phyloP scores from a whole-genome alignment of 2,113 vertebrate genomes.

The Amphiprion percula region DNA sequence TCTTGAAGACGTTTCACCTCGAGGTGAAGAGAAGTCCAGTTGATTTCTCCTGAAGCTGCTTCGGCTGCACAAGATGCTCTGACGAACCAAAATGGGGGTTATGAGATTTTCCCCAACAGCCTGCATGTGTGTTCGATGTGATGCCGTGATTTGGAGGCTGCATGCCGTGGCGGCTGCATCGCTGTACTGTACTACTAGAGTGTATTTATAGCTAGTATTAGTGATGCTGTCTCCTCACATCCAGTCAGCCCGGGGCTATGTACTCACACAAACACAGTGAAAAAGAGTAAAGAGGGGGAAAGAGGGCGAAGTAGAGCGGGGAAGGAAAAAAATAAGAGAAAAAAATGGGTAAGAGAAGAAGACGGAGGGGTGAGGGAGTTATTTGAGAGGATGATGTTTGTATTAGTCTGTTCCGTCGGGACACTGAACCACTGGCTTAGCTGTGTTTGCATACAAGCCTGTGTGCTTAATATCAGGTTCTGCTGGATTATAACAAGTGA shows the following conservation, averaged over 20 bases:
- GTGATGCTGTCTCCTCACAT: constrained; percentile 80
- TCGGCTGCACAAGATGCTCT: no score
- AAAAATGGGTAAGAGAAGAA: neutral
- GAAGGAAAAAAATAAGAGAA: constrained; percentile 6
- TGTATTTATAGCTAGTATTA: constrained; percentile 82
- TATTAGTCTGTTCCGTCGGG: constrained; percentile 9
- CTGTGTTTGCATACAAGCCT: constrained; percentile 28
- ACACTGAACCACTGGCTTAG: neutral
- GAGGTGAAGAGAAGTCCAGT: no score
- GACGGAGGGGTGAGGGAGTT: constrained; percentile 19
- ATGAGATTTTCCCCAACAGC: no score
- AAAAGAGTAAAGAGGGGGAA: constrained; percentile 47
- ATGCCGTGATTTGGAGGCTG: constrained; percentile 37
- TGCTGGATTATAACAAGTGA: constrained; percentile 22
- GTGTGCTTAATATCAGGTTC: constrained; percentile 18
- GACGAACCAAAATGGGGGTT: no score
- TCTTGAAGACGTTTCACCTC: no score
- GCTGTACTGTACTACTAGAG: constrained; percentile 75
- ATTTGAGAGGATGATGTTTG: constrained; percentile 38
- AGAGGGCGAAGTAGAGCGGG: neutral
- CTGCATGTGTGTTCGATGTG: neutral
- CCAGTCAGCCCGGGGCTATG: constrained; percentile 73
- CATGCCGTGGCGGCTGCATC: constrained; percentile 42
- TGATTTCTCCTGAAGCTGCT: no score
- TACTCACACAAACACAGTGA: constrained; percentile 53